phyloP scores from a whole-genome alignment of 2,113 vertebrate genomes.

The Nasalis larvatus region DNA sequence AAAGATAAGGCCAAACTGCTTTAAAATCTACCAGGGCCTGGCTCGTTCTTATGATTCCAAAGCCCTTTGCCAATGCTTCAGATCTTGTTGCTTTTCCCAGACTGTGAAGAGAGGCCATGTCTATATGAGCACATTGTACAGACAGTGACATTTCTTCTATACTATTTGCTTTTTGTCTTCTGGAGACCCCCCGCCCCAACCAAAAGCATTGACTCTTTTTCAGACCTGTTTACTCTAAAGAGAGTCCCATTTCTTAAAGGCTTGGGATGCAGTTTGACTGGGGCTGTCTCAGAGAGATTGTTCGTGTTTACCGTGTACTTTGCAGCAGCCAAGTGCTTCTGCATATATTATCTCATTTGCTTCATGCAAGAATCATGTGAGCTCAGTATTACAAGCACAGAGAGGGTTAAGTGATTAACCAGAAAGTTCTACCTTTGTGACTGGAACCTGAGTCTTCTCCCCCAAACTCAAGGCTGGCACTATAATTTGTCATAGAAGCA shows the following conservation, averaged over 20 bases:
- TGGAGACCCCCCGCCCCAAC: neutral
- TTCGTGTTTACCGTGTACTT: rapidly evolving
- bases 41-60: rapidly evolving
- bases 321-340: neutral
- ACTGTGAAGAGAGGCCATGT: rapidly evolving
- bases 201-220: neutral
- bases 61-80: neutral
- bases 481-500: neutral
- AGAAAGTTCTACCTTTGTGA: neutral
- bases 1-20: neutral
- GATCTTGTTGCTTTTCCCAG: neutral
- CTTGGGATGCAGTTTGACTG: rapidly evolving
- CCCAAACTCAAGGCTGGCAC: neutral
- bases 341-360: rapidly evolving
- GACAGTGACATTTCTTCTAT: neutral
- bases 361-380: rapidly evolving
- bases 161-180: neutral
- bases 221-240: neutral
- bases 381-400: neutral
- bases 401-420: neutral
- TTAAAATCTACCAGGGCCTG: neutral
- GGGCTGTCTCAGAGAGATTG: rapidly evolving
- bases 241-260: neutral
- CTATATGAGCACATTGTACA: neutral
- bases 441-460: neutral